Base-by-base conservation (phyloP, 1,140 invertebrate genomes). In the Phymorhynchus buccinoides region DNA sequence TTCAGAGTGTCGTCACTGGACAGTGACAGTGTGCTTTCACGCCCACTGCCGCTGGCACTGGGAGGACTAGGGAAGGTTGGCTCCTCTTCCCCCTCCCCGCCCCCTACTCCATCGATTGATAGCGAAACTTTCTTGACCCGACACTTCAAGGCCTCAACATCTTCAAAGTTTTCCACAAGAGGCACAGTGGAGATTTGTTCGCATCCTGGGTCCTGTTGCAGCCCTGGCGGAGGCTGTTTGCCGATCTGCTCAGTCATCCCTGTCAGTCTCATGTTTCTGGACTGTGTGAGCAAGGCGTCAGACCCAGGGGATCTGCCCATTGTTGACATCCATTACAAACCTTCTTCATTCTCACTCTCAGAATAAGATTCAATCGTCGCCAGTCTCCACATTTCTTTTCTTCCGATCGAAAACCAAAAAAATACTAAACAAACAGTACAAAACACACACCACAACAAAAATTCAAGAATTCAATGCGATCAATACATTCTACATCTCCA, bases 71-170 rank as follows among this genome's bases (percentile, higher is more conserved):
- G 42, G 12, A n/a, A 68, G 62, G 35, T 32, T 35, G 12, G 80
- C 22, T 84, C 56, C 1, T 42, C 27, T 6, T 35, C 41, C 78
- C 27, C 22, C 27, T 37, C 48, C 12, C 37, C 56, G 42, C 48
- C 68, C 27, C 3, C 62, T 41, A n/a, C 35, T 14, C 6, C 62
- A 32, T 73, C 84, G 62, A 6, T 52, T 9, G 18, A 30, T n/a
- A 83, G 66, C 32, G 80, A n/a, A 27, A 79, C 22, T 78, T 73
- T 73, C 62, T 84, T 56, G 16, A 86, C 85, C 62, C 71, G 85
- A 30, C 48, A 71, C 66, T 86, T 86, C 77, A 86, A 71, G 42
- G 52, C 56, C 41, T 86, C 85, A 30, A 86, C 77, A 86, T 86
- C 80, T 80, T 86, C 82, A 80, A 79, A 84, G 48, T 37, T 66